A percentile compares a stretch with the other conserved stretches of the same genome.
Conservation (phyloP, 2,113 vertebrate genomes). For the Dendrocopos noguchii region DNA sequence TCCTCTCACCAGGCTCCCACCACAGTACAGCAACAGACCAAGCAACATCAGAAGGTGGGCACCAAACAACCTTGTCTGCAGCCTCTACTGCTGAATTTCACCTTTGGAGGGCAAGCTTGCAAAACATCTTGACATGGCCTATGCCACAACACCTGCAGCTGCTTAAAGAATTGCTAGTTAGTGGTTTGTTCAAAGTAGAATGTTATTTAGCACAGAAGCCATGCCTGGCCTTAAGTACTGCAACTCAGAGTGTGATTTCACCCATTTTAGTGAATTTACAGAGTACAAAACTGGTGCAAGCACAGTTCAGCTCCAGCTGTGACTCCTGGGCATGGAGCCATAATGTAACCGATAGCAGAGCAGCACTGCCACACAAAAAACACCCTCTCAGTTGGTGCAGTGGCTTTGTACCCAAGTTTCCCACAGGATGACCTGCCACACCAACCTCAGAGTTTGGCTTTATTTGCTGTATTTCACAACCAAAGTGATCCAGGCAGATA, state of each 20-base stretch:
- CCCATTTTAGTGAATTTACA: background rate
- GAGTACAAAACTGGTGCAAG: background rate
- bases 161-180: background rate
- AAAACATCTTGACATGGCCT: rapidly evolving
- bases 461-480: background rate
- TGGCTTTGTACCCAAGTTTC: rapidly evolving
- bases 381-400: background rate
- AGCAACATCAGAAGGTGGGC: rapidly evolving
- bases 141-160: rapidly evolving
- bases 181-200: background rate
- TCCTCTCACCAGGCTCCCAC: rapidly evolving
- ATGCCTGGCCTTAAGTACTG: background rate
- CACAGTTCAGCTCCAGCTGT: background rate
- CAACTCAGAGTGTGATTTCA: background rate
- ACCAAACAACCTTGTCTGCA: rapidly evolving
- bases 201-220: background rate
- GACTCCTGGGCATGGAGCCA: background rate
- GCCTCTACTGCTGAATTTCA: rapidly evolving
- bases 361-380: background rate
- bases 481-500: background rate
- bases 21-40: rapidly evolving
- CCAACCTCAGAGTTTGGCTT: background rate
- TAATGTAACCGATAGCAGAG: rapidly evolving
- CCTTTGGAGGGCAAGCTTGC: too few relatives aligned
- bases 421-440: background rate